Evolutionary conservation across 2,888 invertebrate genomes (phyloP), one percentile per base, ranked within the genome.

Genomic region (Drosophila birchii): DNA sequence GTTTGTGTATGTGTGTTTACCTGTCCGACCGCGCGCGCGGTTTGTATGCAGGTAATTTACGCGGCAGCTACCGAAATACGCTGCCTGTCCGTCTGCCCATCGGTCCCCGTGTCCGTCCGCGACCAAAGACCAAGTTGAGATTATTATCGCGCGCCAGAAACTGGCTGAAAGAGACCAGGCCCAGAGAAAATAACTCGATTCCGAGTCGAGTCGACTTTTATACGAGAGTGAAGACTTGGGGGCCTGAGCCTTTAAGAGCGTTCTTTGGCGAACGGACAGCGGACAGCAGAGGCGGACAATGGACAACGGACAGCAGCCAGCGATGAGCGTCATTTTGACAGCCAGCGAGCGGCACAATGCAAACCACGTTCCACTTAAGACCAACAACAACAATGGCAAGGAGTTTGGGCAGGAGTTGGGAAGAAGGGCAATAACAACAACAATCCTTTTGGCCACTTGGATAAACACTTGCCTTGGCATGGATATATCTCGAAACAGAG

Each of bases 41-140:
- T 81, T 86, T 84, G 87, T 87, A 87, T 80, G 87, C 86, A 86
- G 92, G 92, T 92, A 92, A 92, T 92, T 92, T 92, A 92, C 92
- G 91, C 91, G 91, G 90, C 92, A 90, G 92, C 92, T 92, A 92
- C 92, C 91, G 92, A 91, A 92, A 92, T 92, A 92, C 92, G 92
- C 90, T 64, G 79, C 61, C 76, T 41, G 55, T 51, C 72, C 56
- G 41, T 32, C 32, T 16, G 41, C 68, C 58, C 29, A 29, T 69
- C 51, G 26, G 23, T 51, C 66, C 18, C 29, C 34, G 32, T 29
- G 66, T 66, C 55, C 68, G 57, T 32, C 56, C 49, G 54, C 61
- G 49, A 59, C 59, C 74, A 63, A 80, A 80, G 73, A 70, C 71
- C 53, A 81, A 77, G 85, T 81, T 70, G 86, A 91, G 90, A 91